These are phyloP conservation scores for Lasioglossum oenotherae DNA, from an alignment of 2,888 invertebrate species.

Conservation along the genomic window DNA sequence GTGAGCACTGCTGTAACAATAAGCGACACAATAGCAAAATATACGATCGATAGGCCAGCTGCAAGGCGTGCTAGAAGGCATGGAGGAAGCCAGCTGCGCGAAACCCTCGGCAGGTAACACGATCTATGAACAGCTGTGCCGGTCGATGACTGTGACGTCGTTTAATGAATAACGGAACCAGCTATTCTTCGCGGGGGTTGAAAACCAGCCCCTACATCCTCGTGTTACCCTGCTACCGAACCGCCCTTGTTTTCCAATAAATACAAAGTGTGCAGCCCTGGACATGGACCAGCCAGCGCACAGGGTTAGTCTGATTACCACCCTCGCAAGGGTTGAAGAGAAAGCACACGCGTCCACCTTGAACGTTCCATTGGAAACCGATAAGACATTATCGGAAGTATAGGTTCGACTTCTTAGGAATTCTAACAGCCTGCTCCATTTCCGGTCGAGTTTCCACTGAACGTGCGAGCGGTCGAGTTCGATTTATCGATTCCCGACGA, in stretches of 20 bases:
- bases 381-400: slow-evolving; percentile 57
- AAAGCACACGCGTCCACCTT: background rate
- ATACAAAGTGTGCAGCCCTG: slow-evolving; percentile 76
- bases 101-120: slow-evolving; percentile 31
- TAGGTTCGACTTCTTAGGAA: slow-evolving; percentile 43
- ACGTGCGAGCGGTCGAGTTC: slow-evolving; percentile 63
- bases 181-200: slow-evolving; percentile 75
- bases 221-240: slow-evolving; percentile 82
- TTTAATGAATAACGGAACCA: slow-evolving; percentile 57
- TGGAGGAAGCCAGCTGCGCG: slow-evolving; percentile 40
- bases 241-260: slow-evolving; percentile 84
- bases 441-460: slow-evolving; percentile 81
- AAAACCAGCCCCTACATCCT: slow-evolving; percentile 67
- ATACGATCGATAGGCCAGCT: background rate
- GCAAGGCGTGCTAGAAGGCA: background rate
- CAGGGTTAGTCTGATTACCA: slow-evolving; percentile 11
- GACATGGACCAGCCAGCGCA: slow-evolving; percentile 12
- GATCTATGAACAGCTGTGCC: background rate
- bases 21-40: too few species aligned
- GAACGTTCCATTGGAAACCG: slow-evolving; percentile 46
- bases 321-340: background rate
- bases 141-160: slow-evolving; percentile 57
- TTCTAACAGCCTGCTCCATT: slow-evolving; percentile 78
- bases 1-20: too few species aligned
- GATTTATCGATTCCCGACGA: slow-evolving; percentile 74